phyloP scores from a whole-genome alignment of 2,113 vertebrate species.

The Ariopsis seemanni region DNA sequence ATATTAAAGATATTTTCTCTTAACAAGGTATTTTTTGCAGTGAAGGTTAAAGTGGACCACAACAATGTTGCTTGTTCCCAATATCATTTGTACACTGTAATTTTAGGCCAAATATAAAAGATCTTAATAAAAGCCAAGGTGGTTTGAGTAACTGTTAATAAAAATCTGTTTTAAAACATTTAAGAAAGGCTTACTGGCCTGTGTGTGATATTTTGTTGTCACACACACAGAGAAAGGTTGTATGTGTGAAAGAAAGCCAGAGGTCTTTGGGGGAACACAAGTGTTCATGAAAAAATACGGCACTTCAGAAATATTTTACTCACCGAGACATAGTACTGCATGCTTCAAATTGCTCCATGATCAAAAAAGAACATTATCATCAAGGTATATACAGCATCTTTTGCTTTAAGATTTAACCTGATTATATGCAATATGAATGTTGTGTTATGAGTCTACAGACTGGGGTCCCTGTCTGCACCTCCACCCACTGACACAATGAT shows the following conservation, averaged over 20 bases:
- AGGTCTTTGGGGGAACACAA: not conserved
- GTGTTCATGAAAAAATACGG: not conserved
- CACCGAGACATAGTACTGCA: not conserved
- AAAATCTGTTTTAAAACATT: not conserved
- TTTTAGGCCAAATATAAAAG: not conserved
- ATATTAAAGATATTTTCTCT: too few relatives aligned
- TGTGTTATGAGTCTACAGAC: slow-evolving; percentile 28
- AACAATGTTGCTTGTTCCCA: not conserved
- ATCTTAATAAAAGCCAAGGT: not conserved
- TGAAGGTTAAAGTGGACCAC: too few relatives aligned
- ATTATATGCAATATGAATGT: slow-evolving; percentile 27
- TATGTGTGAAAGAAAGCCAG: not conserved
- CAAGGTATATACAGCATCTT: not conserved
- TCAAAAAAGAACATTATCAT: not conserved
- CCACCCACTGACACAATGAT: slow-evolving; percentile 30
- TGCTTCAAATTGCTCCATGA: not conserved
- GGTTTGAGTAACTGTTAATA: not conserved
- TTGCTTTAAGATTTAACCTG: not conserved
- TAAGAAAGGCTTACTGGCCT: not conserved
- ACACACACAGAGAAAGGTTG: not conserved
- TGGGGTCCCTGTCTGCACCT: not conserved
- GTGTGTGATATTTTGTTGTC: not conserved
- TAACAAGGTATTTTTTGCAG: too few relatives aligned
- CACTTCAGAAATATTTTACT: not conserved
- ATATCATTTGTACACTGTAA: not conserved